These are phyloP conservation scores for Malurus alboscapulatus DNA, from an alignment of 2,113 vertebrate species.

Conservation along the genomic window DNA sequence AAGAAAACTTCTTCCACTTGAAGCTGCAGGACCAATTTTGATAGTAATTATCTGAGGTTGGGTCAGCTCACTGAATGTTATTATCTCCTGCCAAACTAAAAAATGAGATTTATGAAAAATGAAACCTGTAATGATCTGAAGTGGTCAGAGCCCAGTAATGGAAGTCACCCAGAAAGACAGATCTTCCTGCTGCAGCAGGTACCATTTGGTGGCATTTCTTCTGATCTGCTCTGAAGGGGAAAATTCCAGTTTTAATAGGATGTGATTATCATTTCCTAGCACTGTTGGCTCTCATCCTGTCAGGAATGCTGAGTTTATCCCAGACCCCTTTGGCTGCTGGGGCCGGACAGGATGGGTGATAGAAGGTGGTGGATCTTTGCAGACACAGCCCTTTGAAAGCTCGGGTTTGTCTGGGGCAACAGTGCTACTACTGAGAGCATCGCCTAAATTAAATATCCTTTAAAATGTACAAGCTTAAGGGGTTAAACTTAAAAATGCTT, in stretches of 20 bases:
- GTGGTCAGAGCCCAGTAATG: not conserved
- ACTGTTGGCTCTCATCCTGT: not conserved
- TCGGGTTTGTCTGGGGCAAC: rapidly evolving
- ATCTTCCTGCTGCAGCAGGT: not conserved
- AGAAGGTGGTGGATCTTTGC: rapidly evolving
- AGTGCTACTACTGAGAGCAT: not conserved
- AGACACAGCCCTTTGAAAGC: not conserved
- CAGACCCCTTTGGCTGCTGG: not conserved
- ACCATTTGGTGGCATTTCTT: not conserved
- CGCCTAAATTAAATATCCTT: not conserved
- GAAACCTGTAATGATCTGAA: constrained; percentile 12
- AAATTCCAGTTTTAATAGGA: not conserved
- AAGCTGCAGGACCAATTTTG: constrained; percentile 43
- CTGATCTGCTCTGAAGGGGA: not conserved
- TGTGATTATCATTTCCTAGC: not conserved
- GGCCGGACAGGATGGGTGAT: not conserved
- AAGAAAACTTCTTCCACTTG: constrained; percentile 5
- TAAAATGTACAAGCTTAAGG: not conserved
- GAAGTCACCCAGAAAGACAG: not conserved
- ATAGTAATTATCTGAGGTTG: constrained; percentile 45
- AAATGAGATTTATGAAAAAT: constrained; percentile 53
- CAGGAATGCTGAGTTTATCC: not conserved
- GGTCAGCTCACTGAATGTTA: constrained; percentile 48
- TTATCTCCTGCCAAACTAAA: constrained; percentile 48
- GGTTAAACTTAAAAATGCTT: not conserved